phyloP scores from a whole-genome alignment of 2,797 vertebrate genomes.

The Hippopotamyrus pictus region DNA sequence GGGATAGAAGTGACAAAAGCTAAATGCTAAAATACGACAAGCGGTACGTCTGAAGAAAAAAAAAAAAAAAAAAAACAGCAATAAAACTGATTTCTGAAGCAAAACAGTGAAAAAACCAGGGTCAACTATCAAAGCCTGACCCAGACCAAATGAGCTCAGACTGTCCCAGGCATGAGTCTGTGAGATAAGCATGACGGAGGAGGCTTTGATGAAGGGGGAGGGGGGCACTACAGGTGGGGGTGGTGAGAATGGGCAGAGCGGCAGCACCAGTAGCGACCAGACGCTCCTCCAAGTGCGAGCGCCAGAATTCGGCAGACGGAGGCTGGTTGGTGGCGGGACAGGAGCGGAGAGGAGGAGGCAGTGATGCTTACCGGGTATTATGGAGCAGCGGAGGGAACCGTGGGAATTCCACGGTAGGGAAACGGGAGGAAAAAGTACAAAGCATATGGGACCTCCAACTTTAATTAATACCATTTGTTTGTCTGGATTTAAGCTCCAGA shows the following conservation, averaged over 20 bases:
- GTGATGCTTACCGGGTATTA: background rate
- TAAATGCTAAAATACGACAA: background rate
- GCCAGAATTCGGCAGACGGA: background rate
- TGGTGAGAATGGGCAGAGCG: background rate
- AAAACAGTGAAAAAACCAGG: background rate
- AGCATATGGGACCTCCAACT: background rate
- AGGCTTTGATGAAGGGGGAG: background rate
- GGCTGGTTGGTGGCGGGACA: background rate
- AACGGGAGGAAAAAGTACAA: background rate
- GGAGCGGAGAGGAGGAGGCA: background rate
- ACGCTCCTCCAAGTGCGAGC: background rate
- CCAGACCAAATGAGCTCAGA: background rate
- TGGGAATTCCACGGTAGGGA: background rate
- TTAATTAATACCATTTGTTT: too few species aligned
- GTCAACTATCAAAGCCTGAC: background rate
- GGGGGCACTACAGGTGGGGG: background rate
- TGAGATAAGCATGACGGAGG: background rate
- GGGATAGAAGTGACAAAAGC: background rate
- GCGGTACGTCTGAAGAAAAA: background rate
- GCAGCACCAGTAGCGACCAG: background rate
- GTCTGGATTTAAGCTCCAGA: background rate
- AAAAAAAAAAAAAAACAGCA: background rate
- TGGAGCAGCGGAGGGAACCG: background rate
- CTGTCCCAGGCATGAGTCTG: background rate
- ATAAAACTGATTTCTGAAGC: background rate